Evolutionary conservation across 2,113 vertebrate species (phyloP).

Genomic region (Neolamprologus caudopunctatus): DNA sequence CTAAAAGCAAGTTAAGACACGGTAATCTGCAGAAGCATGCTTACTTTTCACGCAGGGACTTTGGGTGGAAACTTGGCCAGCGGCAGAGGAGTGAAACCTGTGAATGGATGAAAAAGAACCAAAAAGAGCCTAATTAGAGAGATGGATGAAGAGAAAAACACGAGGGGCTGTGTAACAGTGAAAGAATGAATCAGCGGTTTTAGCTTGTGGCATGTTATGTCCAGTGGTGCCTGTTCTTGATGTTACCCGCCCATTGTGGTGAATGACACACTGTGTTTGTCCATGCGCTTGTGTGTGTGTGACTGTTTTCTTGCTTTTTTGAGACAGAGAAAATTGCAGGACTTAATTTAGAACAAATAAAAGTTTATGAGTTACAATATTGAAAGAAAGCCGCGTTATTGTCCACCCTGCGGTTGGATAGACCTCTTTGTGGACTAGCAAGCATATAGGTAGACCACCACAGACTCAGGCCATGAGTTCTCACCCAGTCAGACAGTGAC

Average conservation of each 20-base stretch:
- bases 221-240: not conserved
- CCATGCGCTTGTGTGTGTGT: not conserved
- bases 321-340: not conserved
- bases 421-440: not conserved
- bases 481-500: constrained; percentile 81
- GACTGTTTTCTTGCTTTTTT: not conserved
- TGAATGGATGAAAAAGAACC: not conserved
- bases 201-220: not conserved
- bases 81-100: constrained; percentile 29
- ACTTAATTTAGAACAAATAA: not conserved
- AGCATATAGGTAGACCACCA: not conserved
- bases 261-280: not conserved
- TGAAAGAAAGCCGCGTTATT: not conserved
- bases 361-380: not conserved
- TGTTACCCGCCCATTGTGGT: not conserved
- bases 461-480: not conserved
- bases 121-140: not conserved
- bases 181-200: not conserved
- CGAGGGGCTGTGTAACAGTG: not conserved
- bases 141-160: not conserved
- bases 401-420: not conserved
- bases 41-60: constrained; percentile 50
- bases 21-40: not conserved
- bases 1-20: not conserved
- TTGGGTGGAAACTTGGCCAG: not conserved